A percentile compares a stretch with the other conserved stretches of the same genome.
phyloP scores from a whole-genome alignment of 2,797 vertebrate genomes.

The Rhinella marina region DNA sequence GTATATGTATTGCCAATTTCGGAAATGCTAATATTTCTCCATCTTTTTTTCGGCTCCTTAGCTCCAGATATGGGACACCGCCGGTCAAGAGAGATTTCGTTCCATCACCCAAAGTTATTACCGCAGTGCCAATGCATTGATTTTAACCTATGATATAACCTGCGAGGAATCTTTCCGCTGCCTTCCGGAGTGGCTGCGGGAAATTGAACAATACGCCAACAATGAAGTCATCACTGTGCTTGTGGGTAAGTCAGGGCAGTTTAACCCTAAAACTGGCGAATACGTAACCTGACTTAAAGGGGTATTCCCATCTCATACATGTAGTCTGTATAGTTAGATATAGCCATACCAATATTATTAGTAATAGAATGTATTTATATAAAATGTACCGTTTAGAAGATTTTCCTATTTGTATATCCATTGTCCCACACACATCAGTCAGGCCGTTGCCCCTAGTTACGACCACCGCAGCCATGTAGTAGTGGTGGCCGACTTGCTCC shows the following conservation, averaged over 20 bases:
- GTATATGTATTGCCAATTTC: background rate
- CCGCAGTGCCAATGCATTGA: slow-evolving; percentile 96
- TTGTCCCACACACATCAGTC: too few relatives aligned
- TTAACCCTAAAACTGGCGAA: background rate
- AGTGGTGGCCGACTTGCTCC: too few relatives aligned
- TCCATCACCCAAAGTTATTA: slow-evolving; percentile 99
- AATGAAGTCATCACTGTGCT: slow-evolving; percentile 98
- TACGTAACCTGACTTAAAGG: background rate
- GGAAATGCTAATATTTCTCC: background rate
- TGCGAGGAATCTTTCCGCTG: slow-evolving; percentile 99
- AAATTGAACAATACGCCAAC: slow-evolving; percentile 98
- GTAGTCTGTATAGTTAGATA: too few relatives aligned
- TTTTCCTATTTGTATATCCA: too few relatives aligned
- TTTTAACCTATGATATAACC: slow-evolving; percentile 98
- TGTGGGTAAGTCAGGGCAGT: slow-evolving; percentile 84
- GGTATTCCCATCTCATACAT: too few relatives aligned
- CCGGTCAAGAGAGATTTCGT: slow-evolving; percentile 97
- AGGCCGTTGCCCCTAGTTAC: too few relatives aligned
- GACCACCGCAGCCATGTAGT: too few relatives aligned
- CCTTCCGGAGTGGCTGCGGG: slow-evolving; percentile 97
- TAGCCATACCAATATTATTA: too few relatives aligned
- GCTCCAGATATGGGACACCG: slow-evolving; percentile 99
- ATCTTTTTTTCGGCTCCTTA: slow-evolving; percentile 62
- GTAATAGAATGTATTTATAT: too few relatives aligned
- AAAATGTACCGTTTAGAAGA: too few relatives aligned